Evolutionary conservation across 23 tunicate genomes (phyloP).

Genomic region (Trididemnum clinides): DNA sequence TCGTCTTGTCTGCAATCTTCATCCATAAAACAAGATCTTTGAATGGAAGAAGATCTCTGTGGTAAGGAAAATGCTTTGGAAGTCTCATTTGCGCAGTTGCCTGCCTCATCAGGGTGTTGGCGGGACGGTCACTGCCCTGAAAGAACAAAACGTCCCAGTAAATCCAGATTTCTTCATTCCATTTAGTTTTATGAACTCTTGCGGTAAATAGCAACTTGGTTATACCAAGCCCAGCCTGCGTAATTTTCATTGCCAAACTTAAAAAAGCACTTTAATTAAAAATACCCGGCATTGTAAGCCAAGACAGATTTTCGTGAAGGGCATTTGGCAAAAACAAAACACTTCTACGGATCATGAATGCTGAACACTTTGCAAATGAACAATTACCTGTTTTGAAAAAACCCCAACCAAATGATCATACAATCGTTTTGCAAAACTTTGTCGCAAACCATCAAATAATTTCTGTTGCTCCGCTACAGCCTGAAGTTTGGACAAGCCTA

Average conservation of each 20-base stretch:
- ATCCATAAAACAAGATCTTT: constrained; percentile 87
- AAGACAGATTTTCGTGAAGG: too few species aligned
- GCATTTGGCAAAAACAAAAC: too few species aligned
- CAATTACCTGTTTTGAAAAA: constrained; percentile 65
- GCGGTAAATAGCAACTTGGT: too few species aligned
- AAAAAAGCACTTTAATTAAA: too few species aligned
- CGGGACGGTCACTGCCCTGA: constrained; percentile 81
- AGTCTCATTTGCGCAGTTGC: constrained; percentile 45
- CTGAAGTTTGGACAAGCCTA: constrained; percentile 76
- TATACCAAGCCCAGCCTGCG: too few species aligned
- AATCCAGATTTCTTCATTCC: too few species aligned
- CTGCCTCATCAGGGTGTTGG: constrained; percentile 33
- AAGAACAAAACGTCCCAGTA: too few species aligned
- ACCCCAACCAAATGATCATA: constrained; percentile 44
- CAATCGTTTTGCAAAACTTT: constrained; percentile 78
- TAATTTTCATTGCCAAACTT: too few species aligned
- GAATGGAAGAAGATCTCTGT: constrained; percentile 83
- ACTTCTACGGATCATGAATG: too few species aligned
- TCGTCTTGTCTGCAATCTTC: constrained; percentile 89
- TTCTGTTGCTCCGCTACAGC: constrained; percentile 95
- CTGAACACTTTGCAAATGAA: too few species aligned
- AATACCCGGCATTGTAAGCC: too few species aligned
- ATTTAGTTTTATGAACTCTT: too few species aligned
- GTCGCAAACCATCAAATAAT: constrained; percentile 69
- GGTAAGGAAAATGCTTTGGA: constrained; percentile 91